Evolutionary conservation across 2,113 vertebrate species (phyloP), one percentile per base, ranked within the genome.

Genomic region (Gallinago paraguaiae): DNA sequence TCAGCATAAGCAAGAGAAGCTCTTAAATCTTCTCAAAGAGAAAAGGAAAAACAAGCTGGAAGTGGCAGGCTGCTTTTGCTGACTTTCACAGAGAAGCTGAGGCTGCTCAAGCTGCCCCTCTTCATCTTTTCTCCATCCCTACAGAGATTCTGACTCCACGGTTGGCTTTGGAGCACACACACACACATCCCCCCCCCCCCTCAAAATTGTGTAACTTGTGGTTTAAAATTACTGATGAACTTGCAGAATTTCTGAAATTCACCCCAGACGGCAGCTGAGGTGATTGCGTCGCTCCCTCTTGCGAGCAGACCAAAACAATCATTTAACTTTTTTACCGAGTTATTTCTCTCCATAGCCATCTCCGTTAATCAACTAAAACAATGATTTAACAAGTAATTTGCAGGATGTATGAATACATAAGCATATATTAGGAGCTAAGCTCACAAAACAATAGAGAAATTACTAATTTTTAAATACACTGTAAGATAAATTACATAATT

Each of bases 161-260:
- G 6, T 6, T 59, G 53, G 25, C 46, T 45, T 51, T 11, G 3
- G 60, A 79, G 31, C 27, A 17, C 19, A 45, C 53, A 54, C 28
- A 30, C 53, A 17, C 0, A 45, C 18, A 6, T 12, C 10, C 46
- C 24, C 8, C 46, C 24, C 4, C 15, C 8, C 4, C 28, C 0
- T 15, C 4, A 8, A 64, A 56, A 54, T 2, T 57, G 22, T 48
- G 19, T 12, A 39, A 10, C 6, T n/a, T 31, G 30, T 24, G 57
- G 28, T 87, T 64, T 71, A 39, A 75, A 76, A 23, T 11, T 46
- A 27, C 13, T 11, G 71, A 39, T 1, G 11, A 50, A 70, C 22
- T 14, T 7, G 25, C 41, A 70, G 60, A 41, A 74, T 54, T 74
- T 37, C 46, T 63, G 45, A 13, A 69, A 48, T 48, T 48, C 22